A percentile compares a stretch with the other conserved stretches of the same genome.
phyloP scores from a whole-genome alignment of 2,113 vertebrate genomes.

The Sula dactylatra region DNA sequence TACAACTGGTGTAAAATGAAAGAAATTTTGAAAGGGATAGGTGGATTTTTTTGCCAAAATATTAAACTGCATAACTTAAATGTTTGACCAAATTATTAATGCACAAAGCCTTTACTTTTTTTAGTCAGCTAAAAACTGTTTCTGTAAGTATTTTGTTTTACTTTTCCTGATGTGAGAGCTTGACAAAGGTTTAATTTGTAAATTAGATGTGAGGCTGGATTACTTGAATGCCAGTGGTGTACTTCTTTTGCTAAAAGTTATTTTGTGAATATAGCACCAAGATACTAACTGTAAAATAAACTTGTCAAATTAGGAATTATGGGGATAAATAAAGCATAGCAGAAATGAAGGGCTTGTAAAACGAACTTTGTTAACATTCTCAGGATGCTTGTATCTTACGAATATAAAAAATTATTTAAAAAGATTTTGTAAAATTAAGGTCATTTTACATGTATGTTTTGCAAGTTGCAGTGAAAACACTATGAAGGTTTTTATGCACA shows the following conservation, averaged over 20 bases:
- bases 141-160: slow-evolving; percentile 65
- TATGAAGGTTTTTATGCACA: slow-evolving; percentile 69
- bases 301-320: slow-evolving; percentile 69
- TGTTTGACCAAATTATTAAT: slow-evolving; percentile 75
- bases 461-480: slow-evolving; percentile 64
- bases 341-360: slow-evolving; percentile 80
- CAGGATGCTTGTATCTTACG: slow-evolving; percentile 80
- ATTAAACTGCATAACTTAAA: slow-evolving; percentile 62
- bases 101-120: slow-evolving; percentile 70
- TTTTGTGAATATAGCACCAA: slow-evolving; percentile 70
- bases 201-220: slow-evolving; percentile 53
- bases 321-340: slow-evolving; percentile 74
- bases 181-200: slow-evolving; percentile 70
- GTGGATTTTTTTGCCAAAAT: slow-evolving; percentile 74
- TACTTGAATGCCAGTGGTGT: slow-evolving; percentile 67
- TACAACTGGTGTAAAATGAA: slow-evolving; percentile 48
- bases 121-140: slow-evolving; percentile 43
- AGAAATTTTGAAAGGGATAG: neutral
- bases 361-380: slow-evolving; percentile 79
- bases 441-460: slow-evolving; percentile 73
- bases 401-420: slow-evolving; percentile 70
- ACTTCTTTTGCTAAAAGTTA: slow-evolving; percentile 75
- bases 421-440: slow-evolving; percentile 79
- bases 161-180: slow-evolving; percentile 62
- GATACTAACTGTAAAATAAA: slow-evolving; percentile 72